Conservation (phyloP, 2,797 vertebrate genomes). For the Tenualosa thibaudeaui region DNA sequence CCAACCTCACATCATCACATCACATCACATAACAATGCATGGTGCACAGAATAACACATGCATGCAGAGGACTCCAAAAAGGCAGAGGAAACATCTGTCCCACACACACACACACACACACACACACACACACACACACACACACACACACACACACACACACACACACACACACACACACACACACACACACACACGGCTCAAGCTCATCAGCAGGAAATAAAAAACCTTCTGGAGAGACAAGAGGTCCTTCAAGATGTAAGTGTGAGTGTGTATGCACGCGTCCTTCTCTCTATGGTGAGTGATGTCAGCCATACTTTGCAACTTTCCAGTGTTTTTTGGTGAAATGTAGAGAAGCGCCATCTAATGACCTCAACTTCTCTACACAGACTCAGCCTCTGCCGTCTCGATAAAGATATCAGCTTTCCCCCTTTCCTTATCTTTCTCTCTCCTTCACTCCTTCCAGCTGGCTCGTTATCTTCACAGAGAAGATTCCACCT, state of each 20-base stretch:
- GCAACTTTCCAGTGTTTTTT: slow-evolving; percentile 7
- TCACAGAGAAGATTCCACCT: slow-evolving; percentile 92
- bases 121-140: slow-evolving; percentile 7
- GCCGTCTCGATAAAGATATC: neutral
- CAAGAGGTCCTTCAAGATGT: neutral
- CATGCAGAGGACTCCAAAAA: slow-evolving; percentile 49
- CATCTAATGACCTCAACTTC: neutral
- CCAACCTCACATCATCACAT: slow-evolving; percentile 45
- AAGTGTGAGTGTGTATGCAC: slow-evolving; percentile 22
- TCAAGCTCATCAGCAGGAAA: neutral
- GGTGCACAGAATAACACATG: slow-evolving; percentile 58
- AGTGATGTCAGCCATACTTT: neutral
- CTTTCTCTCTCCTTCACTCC: neutral
- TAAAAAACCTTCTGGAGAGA: neutral
- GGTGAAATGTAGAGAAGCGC: neutral
- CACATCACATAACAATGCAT: slow-evolving; percentile 58
- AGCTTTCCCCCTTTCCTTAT: neutral
- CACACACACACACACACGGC: slow-evolving; percentile 34
- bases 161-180: neutral
- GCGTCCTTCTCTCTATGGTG: neutral
- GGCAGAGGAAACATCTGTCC: neutral
- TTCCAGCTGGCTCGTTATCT: neutral
- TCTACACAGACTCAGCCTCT: neutral
- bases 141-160: slow-evolving; percentile 31
- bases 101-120: slow-evolving; percentile 35